Conservation (phyloP, 2,888 invertebrate species). For the Griposia aprilina region DNA sequence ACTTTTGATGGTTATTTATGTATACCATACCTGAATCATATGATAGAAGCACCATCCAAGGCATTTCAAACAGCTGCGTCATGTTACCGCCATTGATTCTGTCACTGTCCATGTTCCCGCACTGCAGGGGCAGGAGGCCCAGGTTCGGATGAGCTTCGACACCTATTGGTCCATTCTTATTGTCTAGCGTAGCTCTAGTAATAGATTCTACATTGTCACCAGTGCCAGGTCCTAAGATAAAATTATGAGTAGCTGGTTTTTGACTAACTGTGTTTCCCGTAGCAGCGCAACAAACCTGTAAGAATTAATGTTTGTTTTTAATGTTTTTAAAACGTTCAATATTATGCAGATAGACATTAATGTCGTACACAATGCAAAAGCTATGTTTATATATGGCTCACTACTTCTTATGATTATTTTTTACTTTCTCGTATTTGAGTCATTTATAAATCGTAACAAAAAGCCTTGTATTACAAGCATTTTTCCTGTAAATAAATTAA, state of each 20-base stretch:
- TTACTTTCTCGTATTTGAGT: conserved; percentile 12
- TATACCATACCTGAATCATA: conserved; percentile 85
- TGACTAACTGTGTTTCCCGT: not conserved
- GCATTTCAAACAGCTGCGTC: conserved; percentile 92
- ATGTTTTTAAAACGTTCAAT: not conserved
- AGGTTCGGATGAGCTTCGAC: conserved; percentile 68
- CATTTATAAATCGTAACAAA: not conserved
- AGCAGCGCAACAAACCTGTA: conserved; percentile 76
- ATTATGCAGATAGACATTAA: not conserved
- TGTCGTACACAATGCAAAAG: not conserved
- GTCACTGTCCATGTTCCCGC: conserved; percentile 90
- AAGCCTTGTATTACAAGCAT: no score
- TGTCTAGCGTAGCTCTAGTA: conserved; percentile 42
- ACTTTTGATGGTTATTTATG: no score
- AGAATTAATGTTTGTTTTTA: not conserved
- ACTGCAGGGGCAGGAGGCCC: conserved; percentile 80
- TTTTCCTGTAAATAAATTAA: no score
- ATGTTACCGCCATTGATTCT: conserved; percentile 92
- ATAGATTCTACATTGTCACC: conserved; percentile 42
- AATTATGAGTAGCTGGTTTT: conserved; percentile 27
- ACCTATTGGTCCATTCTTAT: conserved; percentile 49
- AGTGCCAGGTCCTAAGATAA: conserved; percentile 3
- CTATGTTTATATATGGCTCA: not conserved
- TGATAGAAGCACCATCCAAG: conserved; percentile 94
- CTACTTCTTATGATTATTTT: not conserved